Evolutionary conservation across 92 coral and sea anemone genomes (phyloP), one percentile per base, ranked within the genome.

Genomic region (Actinernus sp.): DNA sequence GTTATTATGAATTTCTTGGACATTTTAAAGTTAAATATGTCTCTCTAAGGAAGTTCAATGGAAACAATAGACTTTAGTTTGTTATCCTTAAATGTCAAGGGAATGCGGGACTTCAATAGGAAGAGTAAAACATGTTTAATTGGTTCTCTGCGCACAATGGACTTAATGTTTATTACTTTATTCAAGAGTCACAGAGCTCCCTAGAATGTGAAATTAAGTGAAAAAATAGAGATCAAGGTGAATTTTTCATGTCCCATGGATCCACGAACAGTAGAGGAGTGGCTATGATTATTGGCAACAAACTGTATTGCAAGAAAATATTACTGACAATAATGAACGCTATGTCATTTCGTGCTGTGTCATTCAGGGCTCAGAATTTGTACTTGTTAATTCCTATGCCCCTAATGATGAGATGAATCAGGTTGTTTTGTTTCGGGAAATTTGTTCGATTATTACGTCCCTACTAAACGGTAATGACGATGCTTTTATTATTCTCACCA

Each of bases 41-140:
- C n/a, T n/a, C n/a, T n/a, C n/a, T n/a, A n/a, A n/a, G n/a, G n/a
- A n/a, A n/a, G n/a, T n/a, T n/a, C n/a, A n/a, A n/a, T n/a, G n/a
- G n/a, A n/a, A n/a, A n/a, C n/a, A n/a, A n/a, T 61, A 19, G 18
- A 39, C 19, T 17, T 39, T 13, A 27, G 44, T 43, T 3, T 61
- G 17, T 2, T 61, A 18, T 71, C 79, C 19, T 69, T 71, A 19
- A 71, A 71, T 56, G 78, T 71, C 52, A 61, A 58, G 36, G 78
- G 68, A 39, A 28, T 56, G 52, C 65, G 79, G 19, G 68, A 71
- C 46, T 41, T 58, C 26, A 58, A 32, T 31, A 71, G n/a, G n/a
- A 58, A 58, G 3, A 31, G 30, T 43, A 27, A 48, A 61, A 71
- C 28, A 48, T 71, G 58, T 41, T 71, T 26, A 62, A 24, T 62